Evolutionary conservation across 1,140 invertebrate genomes (phyloP), one percentile per base, ranked within the genome.

Genomic region (Ceratitis capitata): DNA sequence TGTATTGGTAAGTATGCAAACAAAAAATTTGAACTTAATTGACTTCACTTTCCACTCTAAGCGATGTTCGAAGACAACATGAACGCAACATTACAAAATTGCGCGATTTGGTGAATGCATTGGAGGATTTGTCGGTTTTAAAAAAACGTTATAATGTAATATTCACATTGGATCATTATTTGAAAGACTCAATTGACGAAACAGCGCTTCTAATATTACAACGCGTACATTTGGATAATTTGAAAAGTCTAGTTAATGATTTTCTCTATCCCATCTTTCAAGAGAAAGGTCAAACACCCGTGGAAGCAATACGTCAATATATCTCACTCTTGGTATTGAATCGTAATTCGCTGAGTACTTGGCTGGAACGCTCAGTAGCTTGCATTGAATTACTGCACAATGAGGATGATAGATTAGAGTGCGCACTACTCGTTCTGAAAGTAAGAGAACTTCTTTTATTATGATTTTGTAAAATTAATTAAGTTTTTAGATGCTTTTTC

Each of bases 251-350:
- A 3, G 90, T 91, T 0, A 88, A 89, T 56, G 85, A 91, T 26
- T 92, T 92, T 83, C 47, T 92, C 14, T 91, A 90, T 85, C 89
- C 91, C 6, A 90, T 92, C 9, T 92, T 87, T 82, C 89, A 89
- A 85, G 91, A 92, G 45, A 90, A 90, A 82, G 91, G 91, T 0
- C 85, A 85, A 2, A 87, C 88, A 26, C 91, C 90, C 0, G 83
- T 88, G 23, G 86, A 87, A n/a, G 88, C 90, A 1, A 88, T 92
- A 19, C 87, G 89, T 6, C 87, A 90, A 47, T 92, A 92, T 19
- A 89, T 92, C 19, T 64, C 87, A 0, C 88, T 90, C 56, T 84
- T 92, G 51, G 89, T 91, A 23, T 83, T 86, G 1, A 91, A 88
- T 83, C 87, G 87, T 1, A 88, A 89, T 26, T 87, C 88, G 0